phyloP scores from a whole-genome alignment of 2,888 invertebrate species.

The Venusia cambrica region DNA sequence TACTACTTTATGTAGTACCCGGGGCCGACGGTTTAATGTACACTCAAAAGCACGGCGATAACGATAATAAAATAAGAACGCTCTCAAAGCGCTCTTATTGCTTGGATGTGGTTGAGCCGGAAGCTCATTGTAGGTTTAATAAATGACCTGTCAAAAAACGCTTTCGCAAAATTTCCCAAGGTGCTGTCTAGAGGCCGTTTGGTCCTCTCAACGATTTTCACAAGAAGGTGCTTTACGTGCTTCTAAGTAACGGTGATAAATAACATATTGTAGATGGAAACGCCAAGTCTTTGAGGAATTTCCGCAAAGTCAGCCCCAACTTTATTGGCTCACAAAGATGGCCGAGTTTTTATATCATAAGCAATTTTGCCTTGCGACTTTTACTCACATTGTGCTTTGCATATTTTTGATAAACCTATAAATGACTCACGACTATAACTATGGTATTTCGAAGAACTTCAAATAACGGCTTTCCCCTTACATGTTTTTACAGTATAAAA shows the following conservation, averaged over 20 bases:
- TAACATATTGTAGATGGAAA: conserved; percentile 46
- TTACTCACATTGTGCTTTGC: conserved; percentile 2
- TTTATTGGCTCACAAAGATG: conserved; percentile 18
- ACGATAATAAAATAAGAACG: background rate
- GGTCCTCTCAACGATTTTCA: conserved; percentile 48
- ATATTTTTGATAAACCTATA: no score
- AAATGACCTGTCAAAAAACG: no score
- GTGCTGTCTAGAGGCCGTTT: conserved; percentile 2
- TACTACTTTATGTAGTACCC: no score
- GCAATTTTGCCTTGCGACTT: conserved; percentile 6
- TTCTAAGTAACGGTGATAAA: conserved; percentile 42
- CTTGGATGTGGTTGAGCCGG: no score
- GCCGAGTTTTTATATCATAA: conserved; percentile 12
- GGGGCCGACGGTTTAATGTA: no score
- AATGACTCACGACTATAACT: no score
- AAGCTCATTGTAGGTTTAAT: no score
- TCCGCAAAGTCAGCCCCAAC: conserved; percentile 20
- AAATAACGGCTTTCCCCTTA: no score
- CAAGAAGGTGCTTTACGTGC: conserved; percentile 51
- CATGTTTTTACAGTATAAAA: no score
- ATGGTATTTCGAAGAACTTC: no score
- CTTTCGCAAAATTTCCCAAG: no score
- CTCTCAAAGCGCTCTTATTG: background rate
- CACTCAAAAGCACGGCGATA: no score
- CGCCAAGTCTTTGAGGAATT: conserved; percentile 19